Base-by-base conservation (phyloP, 2,113 vertebrate species). In the Seriola quinqueradiata region DNA sequence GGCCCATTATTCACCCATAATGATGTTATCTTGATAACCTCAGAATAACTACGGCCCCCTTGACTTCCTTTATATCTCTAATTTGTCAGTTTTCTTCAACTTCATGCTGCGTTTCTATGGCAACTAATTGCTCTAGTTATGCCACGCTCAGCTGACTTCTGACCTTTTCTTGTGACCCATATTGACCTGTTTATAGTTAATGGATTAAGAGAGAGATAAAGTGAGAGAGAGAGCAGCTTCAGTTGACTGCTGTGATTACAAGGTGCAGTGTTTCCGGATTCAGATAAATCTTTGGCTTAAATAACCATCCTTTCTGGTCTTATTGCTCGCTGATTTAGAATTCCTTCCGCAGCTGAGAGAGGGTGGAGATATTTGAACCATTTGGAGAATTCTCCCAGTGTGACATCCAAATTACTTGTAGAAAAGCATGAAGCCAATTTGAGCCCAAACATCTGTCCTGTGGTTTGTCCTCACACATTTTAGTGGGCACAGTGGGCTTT, bases 391-490 rank as follows among this genome's bases (percentile, higher is more conserved):
- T 83, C 87, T 88, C 77, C 79, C 85, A 87, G 87, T 87, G 82
- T 87, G 88, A 92, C 88, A 85, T 89, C 80, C 6, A 28, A 82
- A 89, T 90, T 74, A 90, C 80, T 76, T 52, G 54, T 63, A 68
- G 58, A 88, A 80, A 89, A 83, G 38, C 58, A 72, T 2, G 40
- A 66, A 78, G 89, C 77, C 81, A 89, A 72, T 84, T 75, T 86
- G 84, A 90, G 77, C 87, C 72, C 74, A 61, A 90, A 92, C 92
- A 92, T 94, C 91, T 93, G 91, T 84, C 84, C 81, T 38, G 72
- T 10, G 74, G 89, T 84, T 80, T 64, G 71, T 77, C 78, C 76
- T 25, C 65, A 57, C 79, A 52, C 75, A 60, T 75, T 89, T 68
- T 77, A 52, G 61, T 5, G 21, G 69, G 70, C 70, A 80, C 73